Evolutionary conservation across 2,113 vertebrate genomes (phyloP), one percentile per base, ranked within the genome.

Genomic region (Heliornis fulica): DNA sequence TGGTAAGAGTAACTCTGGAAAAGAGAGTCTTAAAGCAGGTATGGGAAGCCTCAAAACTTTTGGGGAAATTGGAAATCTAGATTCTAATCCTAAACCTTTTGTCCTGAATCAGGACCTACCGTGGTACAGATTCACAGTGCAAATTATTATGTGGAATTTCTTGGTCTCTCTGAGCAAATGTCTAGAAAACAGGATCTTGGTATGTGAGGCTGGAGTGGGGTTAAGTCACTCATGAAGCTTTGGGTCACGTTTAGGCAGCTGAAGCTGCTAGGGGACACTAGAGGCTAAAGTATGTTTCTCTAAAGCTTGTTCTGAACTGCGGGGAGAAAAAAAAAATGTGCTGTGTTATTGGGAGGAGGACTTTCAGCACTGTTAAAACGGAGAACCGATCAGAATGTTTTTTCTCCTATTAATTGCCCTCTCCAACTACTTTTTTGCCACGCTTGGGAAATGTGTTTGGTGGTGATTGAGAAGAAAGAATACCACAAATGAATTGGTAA

Each of bases 401-500:
- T 32, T 77, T 70, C n/a, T 78, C 15, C 22, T 53, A 3, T 74
- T 40, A 91, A 64, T 29, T 81, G n/a, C 32, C 28, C 60, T 77
- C 34, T 88, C 70, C 34, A 91, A 36, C 54, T 66, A 20, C 31
- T 20, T 74, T 83, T 81, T 87, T 81, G 17, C 48, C 28, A 7
- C 51, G 31, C 79, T 78, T 90, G 63, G 36, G 34, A 77, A 64
- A 48, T 81, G n/a, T 74, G 31, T 88, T 81, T 15, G 13, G 63
- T 53, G 90, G 25, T 26, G 75, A 74, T 65, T 90, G n/a, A 76
- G 83, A 92, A 61, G 48, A 93, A 86, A 66, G 48, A 91, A 68
- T 48, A 64, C 79, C 56, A 34, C 79, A 90, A 92, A 95, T 94
- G 48, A 96, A 93, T 95, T 94, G 83, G 80, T 64, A 82, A 83